Conservation (phyloP, 2,888 invertebrate genomes). For the Chrysolina haemoptera region DNA sequence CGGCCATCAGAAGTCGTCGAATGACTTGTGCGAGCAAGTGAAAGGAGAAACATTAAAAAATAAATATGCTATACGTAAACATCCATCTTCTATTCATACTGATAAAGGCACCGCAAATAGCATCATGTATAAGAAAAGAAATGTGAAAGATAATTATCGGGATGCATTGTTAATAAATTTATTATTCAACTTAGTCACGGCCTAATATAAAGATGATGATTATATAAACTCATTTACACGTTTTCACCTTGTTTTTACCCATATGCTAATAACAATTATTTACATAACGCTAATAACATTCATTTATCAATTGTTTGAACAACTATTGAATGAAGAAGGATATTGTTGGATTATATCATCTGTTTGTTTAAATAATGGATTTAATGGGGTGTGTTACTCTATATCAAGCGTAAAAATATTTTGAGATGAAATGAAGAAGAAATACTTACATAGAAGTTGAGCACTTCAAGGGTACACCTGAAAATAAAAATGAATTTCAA, state of each 20-base stretch:
- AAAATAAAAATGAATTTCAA: background rate
- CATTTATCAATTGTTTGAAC: background rate
- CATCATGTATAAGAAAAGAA: background rate
- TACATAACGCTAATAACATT: background rate
- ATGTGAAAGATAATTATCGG: background rate
- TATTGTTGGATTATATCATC: background rate
- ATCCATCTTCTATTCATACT: too few relatives aligned
- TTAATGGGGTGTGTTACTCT: background rate
- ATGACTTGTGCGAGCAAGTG: too few relatives aligned
- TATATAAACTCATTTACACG: conserved; percentile 6
- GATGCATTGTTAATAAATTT: background rate
- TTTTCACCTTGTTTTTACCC: background rate
- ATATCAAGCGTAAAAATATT: background rate
- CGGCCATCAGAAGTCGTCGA: too few relatives aligned
- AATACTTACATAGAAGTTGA: conserved; percentile 1
- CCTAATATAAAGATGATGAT: conserved; percentile 13
- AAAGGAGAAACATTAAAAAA: too few relatives aligned
- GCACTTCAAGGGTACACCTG: background rate
- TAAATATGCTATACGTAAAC: too few relatives aligned
- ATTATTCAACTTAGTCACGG: background rate
- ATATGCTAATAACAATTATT: background rate
- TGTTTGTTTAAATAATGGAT: background rate
- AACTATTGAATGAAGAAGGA: background rate
- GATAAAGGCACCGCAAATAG: background rate
- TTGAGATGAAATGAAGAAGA: background rate